Evolutionary conservation across 2,113 vertebrate species (phyloP).

Genomic region (Sitta europaea): DNA sequence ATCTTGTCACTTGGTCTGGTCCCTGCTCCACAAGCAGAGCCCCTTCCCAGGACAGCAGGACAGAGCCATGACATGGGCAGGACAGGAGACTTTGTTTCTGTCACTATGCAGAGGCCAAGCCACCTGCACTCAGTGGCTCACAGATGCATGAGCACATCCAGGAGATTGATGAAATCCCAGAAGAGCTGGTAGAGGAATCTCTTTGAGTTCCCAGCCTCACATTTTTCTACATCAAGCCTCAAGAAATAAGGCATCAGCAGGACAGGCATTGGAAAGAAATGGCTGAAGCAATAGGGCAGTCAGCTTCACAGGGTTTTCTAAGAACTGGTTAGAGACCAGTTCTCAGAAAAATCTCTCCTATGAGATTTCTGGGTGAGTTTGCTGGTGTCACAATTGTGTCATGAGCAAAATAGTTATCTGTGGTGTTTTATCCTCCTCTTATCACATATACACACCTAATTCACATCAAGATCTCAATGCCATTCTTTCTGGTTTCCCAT

Average conservation of each 20-base stretch:
- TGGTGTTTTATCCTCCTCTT: background rate
- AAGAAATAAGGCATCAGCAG: background rate
- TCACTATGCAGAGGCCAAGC: background rate
- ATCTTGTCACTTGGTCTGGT: background rate
- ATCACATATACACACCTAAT: background rate
- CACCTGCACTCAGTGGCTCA: background rate
- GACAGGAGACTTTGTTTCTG: background rate
- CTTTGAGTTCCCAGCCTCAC: background rate
- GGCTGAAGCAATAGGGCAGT: background rate
- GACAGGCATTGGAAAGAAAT: background rate
- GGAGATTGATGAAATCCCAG: background rate
- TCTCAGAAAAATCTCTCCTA: background rate
- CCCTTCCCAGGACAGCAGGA: background rate
- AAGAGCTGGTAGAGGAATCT: background rate
- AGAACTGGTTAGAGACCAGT: background rate
- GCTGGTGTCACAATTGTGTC: background rate
- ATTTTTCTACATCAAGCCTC: background rate
- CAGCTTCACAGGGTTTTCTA: background rate
- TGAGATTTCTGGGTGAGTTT: background rate
- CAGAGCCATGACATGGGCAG: accelerated
- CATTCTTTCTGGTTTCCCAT: background rate
- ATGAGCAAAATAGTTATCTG: background rate
- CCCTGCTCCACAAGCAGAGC: background rate
- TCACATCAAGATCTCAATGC: background rate
- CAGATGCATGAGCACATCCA: background rate